Evolutionary conservation across 2,113 vertebrate genomes (phyloP).

Genomic region (Chaenocephalus aceratus): DNA sequence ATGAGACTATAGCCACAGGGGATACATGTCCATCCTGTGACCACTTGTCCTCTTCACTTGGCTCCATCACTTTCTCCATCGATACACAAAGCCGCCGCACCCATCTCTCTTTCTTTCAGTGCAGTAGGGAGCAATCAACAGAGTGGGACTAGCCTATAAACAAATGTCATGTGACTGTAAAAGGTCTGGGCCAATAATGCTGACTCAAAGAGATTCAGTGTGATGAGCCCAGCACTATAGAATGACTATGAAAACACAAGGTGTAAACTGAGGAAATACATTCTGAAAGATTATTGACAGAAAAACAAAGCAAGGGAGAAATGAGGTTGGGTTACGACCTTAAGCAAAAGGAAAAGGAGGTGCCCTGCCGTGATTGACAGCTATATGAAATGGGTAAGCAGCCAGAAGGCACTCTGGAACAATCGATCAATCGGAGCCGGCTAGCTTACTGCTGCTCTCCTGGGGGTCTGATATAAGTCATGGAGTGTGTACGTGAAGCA

Average conservation of each 20-base stretch:
- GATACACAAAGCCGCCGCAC: conserved; percentile 14
- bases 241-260: not conserved
- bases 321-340: conserved; percentile 21
- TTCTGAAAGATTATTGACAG: not conserved
- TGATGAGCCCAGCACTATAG: conserved; percentile 67
- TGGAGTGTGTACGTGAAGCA: not conserved
- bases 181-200: conserved; percentile 51
- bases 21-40: conserved; percentile 28
- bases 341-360: not conserved
- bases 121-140: conserved; percentile 65
- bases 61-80: conserved; percentile 36
- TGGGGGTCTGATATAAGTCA: conserved; percentile 1
- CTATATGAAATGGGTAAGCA: conserved; percentile 27
- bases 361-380: conserved; percentile 27
- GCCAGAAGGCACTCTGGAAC: conserved; percentile 41
- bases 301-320: not conserved
- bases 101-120: conserved; percentile 29
- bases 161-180: conserved; percentile 66
- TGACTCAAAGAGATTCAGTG: conserved; percentile 65
- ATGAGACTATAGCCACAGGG: conserved; percentile 29
- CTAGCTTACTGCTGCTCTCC: conserved; percentile 28
- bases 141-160: conserved; percentile 63
- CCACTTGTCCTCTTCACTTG: conserved; percentile 33
- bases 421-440: conserved; percentile 49
- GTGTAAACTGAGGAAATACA: conserved; percentile 1